Percentiles rank a stretch among this genome's conserved stretches.
These are phyloP conservation scores for Cheumatopsyche charites DNA, from an alignment of 1,140 invertebrate genomes.

Conservation along the genomic window DNA sequence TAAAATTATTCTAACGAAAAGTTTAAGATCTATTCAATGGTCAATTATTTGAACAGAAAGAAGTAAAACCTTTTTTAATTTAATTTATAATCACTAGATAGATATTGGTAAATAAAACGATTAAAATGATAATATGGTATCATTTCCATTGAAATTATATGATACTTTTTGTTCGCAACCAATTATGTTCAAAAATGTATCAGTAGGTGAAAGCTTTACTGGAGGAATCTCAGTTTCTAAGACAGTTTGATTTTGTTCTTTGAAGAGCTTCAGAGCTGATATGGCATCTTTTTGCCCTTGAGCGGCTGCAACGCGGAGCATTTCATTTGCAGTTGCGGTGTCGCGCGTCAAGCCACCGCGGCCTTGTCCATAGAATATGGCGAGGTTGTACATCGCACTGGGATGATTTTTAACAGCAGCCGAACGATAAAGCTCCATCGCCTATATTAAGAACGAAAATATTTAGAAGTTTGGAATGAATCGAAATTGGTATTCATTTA, in stretches of 20 bases:
- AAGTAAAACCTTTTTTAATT: too few species aligned
- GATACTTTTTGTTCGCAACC: constrained; percentile 12
- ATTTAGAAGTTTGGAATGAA: too few species aligned
- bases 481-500: too few species aligned
- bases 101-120: not conserved
- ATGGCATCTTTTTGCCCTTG: constrained; percentile 65
- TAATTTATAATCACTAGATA: too few species aligned
- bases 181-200: constrained; percentile 39
- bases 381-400: constrained; percentile 68
- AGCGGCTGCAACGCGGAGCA: constrained; percentile 63
- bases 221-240: not conserved
- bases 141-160: not conserved
- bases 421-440: constrained; percentile 64
- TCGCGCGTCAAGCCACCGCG: constrained; percentile 62
- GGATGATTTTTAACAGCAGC: constrained; percentile 66
- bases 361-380: constrained; percentile 68
- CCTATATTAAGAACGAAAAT: constrained; percentile 54
- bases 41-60: too few species aligned
- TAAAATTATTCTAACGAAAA: too few species aligned
- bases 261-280: constrained; percentile 50
- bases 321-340: constrained; percentile 56
- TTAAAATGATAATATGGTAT: constrained; percentile 13
- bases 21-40: too few species aligned
- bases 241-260: not conserved
- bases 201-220: constrained; percentile 19